phyloP scores from a whole-genome alignment of 2,797 vertebrate species.

The Sebastiscus albofasciatus region DNA sequence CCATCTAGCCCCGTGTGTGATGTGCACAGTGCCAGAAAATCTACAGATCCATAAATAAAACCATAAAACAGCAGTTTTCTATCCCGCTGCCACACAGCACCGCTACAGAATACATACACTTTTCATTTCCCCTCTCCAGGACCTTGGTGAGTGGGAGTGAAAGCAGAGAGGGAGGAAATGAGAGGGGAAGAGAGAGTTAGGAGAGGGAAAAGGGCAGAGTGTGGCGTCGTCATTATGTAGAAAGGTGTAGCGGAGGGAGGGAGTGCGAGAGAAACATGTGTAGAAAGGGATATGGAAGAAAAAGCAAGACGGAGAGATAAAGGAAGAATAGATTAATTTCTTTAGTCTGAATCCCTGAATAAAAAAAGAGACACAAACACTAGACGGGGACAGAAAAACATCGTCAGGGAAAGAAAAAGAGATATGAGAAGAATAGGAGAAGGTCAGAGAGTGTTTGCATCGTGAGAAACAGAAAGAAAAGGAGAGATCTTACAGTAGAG shows the following conservation, averaged over 20 bases:
- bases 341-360: slow-evolving; percentile 31
- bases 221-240: slow-evolving; percentile 38
- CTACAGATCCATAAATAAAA: slow-evolving; percentile 75
- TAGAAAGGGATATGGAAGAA: slow-evolving; percentile 21
- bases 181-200: slow-evolving; percentile 5
- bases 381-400: slow-evolving; percentile 7
- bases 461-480: slow-evolving; percentile 26
- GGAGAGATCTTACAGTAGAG: slow-evolving; percentile 55
- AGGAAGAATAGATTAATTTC: slow-evolving; percentile 39
- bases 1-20: slow-evolving; percentile 48
- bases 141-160: slow-evolving; percentile 37
- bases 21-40: slow-evolving; percentile 56
- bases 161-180: slow-evolving; percentile 39
- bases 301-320: slow-evolving; percentile 40
- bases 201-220: slow-evolving; percentile 29
- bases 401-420: background rate
- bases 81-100: slow-evolving; percentile 56
- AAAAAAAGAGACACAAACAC: slow-evolving; percentile 32
- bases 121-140: slow-evolving; percentile 61
- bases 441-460: slow-evolving; percentile 61
- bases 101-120: slow-evolving; percentile 58
- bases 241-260: slow-evolving; percentile 28
- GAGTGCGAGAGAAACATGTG: slow-evolving; percentile 10
- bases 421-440: slow-evolving; percentile 46
- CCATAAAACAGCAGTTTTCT: slow-evolving; percentile 72